Conservation (phyloP, 1,140 invertebrate genomes). For the Drosophila chauvacae region DNA sequence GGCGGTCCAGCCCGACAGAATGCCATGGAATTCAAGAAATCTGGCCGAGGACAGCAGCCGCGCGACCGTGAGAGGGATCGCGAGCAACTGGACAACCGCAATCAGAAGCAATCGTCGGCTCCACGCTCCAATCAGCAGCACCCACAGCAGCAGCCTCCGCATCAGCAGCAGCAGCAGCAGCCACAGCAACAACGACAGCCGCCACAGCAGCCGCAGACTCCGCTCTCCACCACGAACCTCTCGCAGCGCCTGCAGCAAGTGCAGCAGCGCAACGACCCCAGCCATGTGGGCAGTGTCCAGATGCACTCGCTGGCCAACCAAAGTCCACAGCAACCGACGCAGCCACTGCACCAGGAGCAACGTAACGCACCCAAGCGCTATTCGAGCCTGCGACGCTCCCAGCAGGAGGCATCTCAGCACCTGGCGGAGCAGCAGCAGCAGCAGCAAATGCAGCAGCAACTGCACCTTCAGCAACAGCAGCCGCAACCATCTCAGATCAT, state of each 20-base stretch:
- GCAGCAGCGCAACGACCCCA: constrained; percentile 82
- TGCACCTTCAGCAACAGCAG: constrained; percentile 58
- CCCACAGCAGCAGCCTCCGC: constrained; percentile 47
- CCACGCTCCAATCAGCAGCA: constrained; percentile 52
- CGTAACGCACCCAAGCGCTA: constrained; percentile 88
- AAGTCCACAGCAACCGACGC: constrained; percentile 74
- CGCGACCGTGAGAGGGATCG: constrained; percentile 56
- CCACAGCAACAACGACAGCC: constrained; percentile 43
- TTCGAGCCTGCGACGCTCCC: constrained; percentile 88
- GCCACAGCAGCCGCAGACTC: constrained; percentile 32
- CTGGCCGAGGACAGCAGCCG: constrained; percentile 35
- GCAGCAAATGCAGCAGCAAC: constrained; percentile 67
- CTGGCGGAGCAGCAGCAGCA: constrained; percentile 67
- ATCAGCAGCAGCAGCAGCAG: constrained; percentile 63
- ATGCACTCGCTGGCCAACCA: constrained; percentile 79
- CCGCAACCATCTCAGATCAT: constrained; percentile 70
- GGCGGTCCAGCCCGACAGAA: constrained; percentile 60
- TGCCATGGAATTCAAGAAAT: constrained; percentile 69
- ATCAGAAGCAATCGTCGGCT: constrained; percentile 19
- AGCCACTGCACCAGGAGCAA: constrained; percentile 83
- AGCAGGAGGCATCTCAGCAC: constrained; percentile 69
- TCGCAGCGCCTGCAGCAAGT: constrained; percentile 79
- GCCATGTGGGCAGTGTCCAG: constrained; percentile 82
- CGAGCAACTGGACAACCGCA: constrained; percentile 50
- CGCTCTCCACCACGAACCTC: constrained; percentile 65